phyloP scores from a whole-genome alignment of 2,888 invertebrate genomes.

The Cylloceria caligata region DNA sequence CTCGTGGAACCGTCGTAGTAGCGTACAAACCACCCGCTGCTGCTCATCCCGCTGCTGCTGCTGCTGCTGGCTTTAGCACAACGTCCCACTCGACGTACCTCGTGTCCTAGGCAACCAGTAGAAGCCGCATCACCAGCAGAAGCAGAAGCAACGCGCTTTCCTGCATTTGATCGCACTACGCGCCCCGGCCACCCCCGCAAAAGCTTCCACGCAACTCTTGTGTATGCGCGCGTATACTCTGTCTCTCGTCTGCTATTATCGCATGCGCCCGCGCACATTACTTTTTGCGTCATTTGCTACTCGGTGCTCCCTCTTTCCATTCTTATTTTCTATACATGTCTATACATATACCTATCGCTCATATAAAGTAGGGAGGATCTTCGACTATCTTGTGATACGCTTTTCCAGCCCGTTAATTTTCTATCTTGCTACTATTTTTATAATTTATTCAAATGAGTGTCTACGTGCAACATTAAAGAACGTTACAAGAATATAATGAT shows the following conservation, averaged over 20 bases:
- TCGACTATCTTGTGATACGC: no score
- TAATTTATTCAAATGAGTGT: no score
- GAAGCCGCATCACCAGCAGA: conserved; percentile 30
- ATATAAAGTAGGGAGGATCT: no score
- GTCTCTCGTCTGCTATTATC: conserved; percentile 39
- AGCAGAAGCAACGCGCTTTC: conserved; percentile 51
- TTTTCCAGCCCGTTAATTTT: no score
- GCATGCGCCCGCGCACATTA: conserved; percentile 65
- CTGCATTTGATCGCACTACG: conserved; percentile 48
- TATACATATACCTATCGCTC: not conserved
- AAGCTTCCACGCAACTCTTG: conserved; percentile 14
- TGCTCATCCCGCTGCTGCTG: conserved; percentile 6
- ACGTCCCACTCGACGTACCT: conserved; percentile 44
- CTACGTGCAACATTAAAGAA: no score
- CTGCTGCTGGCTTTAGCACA: conserved; percentile 25
- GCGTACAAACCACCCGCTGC: conserved; percentile 33
- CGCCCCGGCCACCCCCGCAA: conserved; percentile 17
- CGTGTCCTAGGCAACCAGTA: conserved; percentile 60
- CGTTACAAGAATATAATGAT: no score
- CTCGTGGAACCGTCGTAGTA: conserved; percentile 71
- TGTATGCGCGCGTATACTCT: conserved; percentile 35
- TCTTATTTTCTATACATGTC: conserved; percentile 4
- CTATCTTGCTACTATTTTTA: no score
- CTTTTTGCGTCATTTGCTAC: conserved; percentile 61
- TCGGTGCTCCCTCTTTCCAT: conserved; percentile 13